Evolutionary conservation across 2,113 vertebrate species (phyloP).

Genomic region (Triplophysa tibetana): DNA sequence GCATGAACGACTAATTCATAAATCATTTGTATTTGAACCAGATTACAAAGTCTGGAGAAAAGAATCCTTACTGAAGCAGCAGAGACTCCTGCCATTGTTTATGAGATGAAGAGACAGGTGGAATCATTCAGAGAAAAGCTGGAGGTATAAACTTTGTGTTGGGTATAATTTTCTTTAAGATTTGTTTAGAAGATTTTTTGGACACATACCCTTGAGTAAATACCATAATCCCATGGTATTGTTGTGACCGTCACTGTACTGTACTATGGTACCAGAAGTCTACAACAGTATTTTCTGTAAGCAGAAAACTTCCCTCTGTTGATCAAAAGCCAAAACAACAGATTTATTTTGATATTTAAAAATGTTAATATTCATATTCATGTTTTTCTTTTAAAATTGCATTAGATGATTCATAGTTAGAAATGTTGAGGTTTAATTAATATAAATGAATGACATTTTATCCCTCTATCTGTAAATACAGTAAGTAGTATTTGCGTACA

Average conservation of each 20-base stretch:
- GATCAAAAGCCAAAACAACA: neutral
- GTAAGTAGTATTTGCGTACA: too few relatives aligned
- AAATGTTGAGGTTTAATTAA: too few relatives aligned
- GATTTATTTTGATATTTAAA: neutral
- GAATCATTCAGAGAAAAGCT: constrained; percentile 78
- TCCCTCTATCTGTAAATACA: too few relatives aligned
- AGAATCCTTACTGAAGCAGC: constrained; percentile 67
- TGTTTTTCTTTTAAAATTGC: neutral
- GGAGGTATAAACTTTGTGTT: constrained; percentile 62
- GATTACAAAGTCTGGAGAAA: constrained; percentile 77
- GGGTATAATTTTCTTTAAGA: neutral
- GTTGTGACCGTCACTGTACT: neutral
- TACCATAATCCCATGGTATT: neutral
- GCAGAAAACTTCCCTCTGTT: neutral
- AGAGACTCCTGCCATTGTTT: constrained; percentile 70
- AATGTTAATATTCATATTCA: neutral
- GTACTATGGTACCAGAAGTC: neutral
- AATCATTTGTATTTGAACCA: constrained; percentile 38
- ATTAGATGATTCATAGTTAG: too few relatives aligned
- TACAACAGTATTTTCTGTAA: too few relatives aligned
- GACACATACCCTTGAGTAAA: neutral
- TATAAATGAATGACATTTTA: too few relatives aligned
- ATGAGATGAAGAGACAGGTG: constrained; percentile 78
- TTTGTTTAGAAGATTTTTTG: neutral
- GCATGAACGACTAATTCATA: neutral